A percentile compares a stretch with the other conserved stretches of the same genome.
Conservation (phyloP, 1,140 invertebrate genomes). For the Eueides isabella region DNA sequence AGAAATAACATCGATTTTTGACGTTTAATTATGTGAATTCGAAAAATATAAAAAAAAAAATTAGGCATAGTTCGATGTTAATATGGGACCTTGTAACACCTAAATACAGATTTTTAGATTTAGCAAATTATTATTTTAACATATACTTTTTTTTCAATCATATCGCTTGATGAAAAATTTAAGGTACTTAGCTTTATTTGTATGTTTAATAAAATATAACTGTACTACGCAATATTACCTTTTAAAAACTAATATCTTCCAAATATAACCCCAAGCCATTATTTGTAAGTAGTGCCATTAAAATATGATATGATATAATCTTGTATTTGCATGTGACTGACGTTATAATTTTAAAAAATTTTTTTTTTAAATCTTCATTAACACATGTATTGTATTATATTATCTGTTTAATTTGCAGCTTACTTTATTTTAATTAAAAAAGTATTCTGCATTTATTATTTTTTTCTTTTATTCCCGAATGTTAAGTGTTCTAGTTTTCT, state of each 20-base stretch:
- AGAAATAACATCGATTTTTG: background rate
- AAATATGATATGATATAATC: slow-evolving; percentile 23
- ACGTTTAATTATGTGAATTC: background rate
- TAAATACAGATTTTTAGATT: background rate
- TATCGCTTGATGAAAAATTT: background rate
- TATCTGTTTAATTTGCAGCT: background rate
- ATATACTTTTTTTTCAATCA: background rate
- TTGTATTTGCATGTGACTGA: slow-evolving; percentile 26
- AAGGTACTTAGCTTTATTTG: slow-evolving; percentile 20
- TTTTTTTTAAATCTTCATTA: slow-evolving; percentile 9
- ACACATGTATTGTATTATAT: slow-evolving; percentile 3
- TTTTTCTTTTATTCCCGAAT: background rate
- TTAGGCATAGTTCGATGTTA: too few relatives aligned
- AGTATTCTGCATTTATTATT: slow-evolving; percentile 15
- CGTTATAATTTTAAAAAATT: slow-evolving; percentile 17
- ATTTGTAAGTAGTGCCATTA: slow-evolving; percentile 46
- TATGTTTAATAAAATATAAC: slow-evolving; percentile 6
- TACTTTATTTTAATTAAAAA: slow-evolving; percentile 6
- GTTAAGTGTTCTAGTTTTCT: background rate
- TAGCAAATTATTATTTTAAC: background rate
- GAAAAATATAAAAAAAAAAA: too few relatives aligned
- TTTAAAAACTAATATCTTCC: slow-evolving; percentile 41
- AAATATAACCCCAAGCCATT: slow-evolving; percentile 46
- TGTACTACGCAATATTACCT: slow-evolving; percentile 7
- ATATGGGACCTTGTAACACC: slow-evolving; percentile 2